phyloP scores from a whole-genome alignment of 2,888 invertebrate genomes.

The Isoperla grammatica region DNA sequence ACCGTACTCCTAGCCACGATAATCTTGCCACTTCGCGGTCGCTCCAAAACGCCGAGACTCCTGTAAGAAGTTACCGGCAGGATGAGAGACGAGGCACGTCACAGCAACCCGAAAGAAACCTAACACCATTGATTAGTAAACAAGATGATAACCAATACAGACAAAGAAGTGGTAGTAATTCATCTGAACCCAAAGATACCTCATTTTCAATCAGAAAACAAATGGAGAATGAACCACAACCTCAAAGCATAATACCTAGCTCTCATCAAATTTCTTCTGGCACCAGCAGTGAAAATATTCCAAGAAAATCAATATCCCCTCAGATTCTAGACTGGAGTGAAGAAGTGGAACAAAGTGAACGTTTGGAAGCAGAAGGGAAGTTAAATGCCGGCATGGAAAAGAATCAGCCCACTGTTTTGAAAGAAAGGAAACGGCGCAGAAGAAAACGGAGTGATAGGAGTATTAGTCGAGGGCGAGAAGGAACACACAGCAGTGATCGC shows the following conservation, averaged over 20 bases:
- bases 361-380: slow-evolving; percentile 46
- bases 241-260: no score
- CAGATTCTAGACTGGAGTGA: slow-evolving; percentile 52
- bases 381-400: slow-evolving; percentile 38
- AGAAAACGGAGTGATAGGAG: slow-evolving; percentile 26
- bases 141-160: neutral
- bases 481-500: slow-evolving; percentile 50
- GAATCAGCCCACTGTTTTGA: slow-evolving; percentile 3
- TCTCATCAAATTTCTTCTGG: no score
- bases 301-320: slow-evolving; percentile 22
- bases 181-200: slow-evolving; percentile 5
- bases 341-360: slow-evolving; percentile 52
- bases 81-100: slow-evolving; percentile 14
- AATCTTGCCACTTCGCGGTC: slow-evolving; percentile 8
- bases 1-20: slow-evolving; percentile 24
- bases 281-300: neutral
- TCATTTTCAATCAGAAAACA: neutral
- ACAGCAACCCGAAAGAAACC: neutral
- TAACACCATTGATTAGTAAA: neutral
- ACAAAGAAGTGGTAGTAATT: slow-evolving; percentile 11
- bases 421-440: slow-evolving; percentile 36
- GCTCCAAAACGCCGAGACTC: neutral
- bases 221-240: neutral
- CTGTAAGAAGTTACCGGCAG: slow-evolving; percentile 1
- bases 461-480: slow-evolving; percentile 27